phyloP scores from a whole-genome alignment of 2,888 invertebrate species.

The Capitulum mitella region DNA sequence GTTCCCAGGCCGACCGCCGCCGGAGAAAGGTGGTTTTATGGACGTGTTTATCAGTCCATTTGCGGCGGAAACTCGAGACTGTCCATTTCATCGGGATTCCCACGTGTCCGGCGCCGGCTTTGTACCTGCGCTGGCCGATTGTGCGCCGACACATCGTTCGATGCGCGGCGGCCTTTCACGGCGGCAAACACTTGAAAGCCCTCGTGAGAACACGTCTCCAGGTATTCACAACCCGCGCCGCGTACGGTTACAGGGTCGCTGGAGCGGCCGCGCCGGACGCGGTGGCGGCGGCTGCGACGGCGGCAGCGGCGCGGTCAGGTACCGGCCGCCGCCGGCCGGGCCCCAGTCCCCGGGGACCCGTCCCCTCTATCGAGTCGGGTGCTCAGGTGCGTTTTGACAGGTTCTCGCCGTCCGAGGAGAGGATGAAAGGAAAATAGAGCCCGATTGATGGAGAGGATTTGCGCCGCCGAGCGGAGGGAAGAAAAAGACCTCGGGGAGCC shows the following conservation, averaged over 20 bases:
- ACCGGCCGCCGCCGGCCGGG: neutral
- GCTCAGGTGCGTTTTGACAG: slow-evolving; percentile 25
- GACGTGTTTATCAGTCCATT: slow-evolving; percentile 20
- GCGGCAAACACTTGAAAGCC: neutral
- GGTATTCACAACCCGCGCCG: slow-evolving; percentile 1
- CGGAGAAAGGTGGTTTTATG: neutral
- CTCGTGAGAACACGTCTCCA: neutral
- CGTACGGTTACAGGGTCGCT: neutral
- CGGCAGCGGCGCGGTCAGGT: neutral
- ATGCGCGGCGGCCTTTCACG: neutral
- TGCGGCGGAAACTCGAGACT: slow-evolving; percentile 21
- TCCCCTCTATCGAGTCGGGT: neutral
- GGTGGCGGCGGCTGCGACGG: neutral
- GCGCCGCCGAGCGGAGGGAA: neutral
- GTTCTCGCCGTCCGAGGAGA: neutral
- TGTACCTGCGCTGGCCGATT: slow-evolving; percentile 3
- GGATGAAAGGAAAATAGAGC: slow-evolving; percentile 8
- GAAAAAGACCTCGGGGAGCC: slow-evolving; percentile 13
- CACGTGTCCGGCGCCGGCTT: slow-evolving; percentile 6
- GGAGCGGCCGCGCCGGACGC: neutral
- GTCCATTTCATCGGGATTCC: slow-evolving; percentile 10
- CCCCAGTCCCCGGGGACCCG: neutral
- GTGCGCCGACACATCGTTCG: neutral
- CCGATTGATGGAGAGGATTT: slow-evolving; percentile 21
- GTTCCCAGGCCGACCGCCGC: neutral